These are phyloP conservation scores for Enteromius radiatus DNA, from an alignment of 2,797 vertebrate genomes.

Conservation along the genomic window DNA sequence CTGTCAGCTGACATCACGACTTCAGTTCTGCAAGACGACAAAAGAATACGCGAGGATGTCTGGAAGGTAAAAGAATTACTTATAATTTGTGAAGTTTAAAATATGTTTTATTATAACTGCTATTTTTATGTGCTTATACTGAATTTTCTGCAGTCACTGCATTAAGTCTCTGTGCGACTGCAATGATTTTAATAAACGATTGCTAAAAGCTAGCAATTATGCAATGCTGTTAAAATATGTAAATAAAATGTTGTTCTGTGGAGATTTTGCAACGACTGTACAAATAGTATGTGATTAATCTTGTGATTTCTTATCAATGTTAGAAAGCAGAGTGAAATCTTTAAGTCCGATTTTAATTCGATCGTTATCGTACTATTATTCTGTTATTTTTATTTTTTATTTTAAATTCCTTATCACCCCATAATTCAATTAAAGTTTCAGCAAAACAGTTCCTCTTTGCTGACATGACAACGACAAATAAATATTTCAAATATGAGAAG, in stretches of 20 bases:
- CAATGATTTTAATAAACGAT: neutral
- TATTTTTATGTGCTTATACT: neutral
- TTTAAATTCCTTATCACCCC: neutral
- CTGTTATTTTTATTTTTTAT: neutral
- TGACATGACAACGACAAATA: neutral
- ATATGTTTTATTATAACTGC: neutral
- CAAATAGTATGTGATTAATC: neutral
- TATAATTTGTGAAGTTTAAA: neutral
- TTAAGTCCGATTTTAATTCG: neutral
- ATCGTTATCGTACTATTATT: neutral
- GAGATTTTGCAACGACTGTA: no score
- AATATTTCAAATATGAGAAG: neutral
- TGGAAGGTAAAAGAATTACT: neutral
- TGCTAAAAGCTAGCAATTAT: neutral
- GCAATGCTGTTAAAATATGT: neutral
- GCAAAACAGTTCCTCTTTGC: neutral
- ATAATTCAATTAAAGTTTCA: no score
- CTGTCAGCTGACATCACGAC: slow-evolving; percentile 27
- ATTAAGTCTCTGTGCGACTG: neutral
- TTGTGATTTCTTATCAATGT: neutral
- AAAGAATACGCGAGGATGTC: slow-evolving; percentile 8
- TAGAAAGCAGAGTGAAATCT: neutral
- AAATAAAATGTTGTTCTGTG: neutral
- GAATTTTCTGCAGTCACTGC: neutral
- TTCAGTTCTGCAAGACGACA: neutral